Evolutionary conservation across 2,113 vertebrate genomes (phyloP).

Genomic region (Riparia riparia): DNA sequence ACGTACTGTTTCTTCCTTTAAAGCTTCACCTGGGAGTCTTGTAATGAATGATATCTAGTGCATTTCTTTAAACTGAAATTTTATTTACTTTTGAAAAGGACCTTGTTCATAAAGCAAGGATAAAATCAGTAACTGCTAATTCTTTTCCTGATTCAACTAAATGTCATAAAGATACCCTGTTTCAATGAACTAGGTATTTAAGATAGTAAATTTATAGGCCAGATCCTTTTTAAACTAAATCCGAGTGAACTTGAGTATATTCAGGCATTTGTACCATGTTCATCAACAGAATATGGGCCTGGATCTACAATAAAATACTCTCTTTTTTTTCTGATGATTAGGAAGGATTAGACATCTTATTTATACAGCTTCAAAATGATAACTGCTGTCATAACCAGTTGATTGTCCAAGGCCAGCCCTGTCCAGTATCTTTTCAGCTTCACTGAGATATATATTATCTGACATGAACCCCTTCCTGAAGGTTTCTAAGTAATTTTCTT

Average conservation of each 20-base stretch:
- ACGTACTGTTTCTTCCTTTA: background rate
- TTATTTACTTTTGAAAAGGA: background rate
- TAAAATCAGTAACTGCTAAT: background rate
- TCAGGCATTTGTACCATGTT: background rate
- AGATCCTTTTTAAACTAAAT: background rate
- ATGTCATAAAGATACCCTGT: background rate
- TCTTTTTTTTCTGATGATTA: background rate
- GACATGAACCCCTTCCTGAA: background rate
- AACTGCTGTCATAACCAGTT: background rate
- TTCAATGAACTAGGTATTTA: background rate
- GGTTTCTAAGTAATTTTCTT: background rate
- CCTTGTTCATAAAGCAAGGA: background rate
- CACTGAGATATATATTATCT: background rate
- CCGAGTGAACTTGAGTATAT: background rate
- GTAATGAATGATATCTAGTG: background rate
- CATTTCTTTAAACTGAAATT: background rate
- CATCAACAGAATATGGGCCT: background rate
- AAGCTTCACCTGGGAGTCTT: background rate
- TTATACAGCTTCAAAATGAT: background rate
- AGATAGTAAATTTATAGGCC: background rate
- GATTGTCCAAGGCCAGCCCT: background rate
- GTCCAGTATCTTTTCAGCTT: background rate
- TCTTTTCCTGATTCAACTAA: background rate
- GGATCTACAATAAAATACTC: background rate
- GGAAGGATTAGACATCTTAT: background rate